Evolutionary conservation across 2,113 vertebrate genomes (phyloP).

Genomic region (Mungos mungo): DNA sequence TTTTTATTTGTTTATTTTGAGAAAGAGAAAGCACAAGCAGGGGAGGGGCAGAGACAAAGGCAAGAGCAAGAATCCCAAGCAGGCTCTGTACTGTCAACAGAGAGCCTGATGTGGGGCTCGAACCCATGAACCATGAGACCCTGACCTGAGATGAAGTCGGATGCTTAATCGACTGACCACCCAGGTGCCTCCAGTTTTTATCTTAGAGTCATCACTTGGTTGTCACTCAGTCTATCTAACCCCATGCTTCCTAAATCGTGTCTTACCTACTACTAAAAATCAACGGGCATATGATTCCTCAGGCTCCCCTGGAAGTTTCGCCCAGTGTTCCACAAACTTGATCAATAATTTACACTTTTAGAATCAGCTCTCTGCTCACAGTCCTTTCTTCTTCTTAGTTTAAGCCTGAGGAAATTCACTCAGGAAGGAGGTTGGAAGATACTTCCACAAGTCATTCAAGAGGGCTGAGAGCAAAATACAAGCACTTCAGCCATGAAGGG

Average conservation of each 20-base stretch:
- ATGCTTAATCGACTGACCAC: too few relatives aligned
- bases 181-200: background rate
- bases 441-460: background rate
- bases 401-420: background rate
- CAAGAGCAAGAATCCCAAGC: too few relatives aligned
- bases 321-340: background rate
- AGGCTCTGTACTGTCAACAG: too few relatives aligned
- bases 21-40: too few relatives aligned
- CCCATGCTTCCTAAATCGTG: background rate
- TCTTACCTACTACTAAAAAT: background rate
- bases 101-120: too few relatives aligned
- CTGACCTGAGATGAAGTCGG: too few relatives aligned
- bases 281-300: background rate
- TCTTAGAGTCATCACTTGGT: background rate
- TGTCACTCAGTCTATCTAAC: background rate
- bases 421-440: background rate
- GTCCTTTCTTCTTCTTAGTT: conserved; percentile 24
- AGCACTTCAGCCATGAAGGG: background rate
- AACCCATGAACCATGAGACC: too few relatives aligned
- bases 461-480: background rate
- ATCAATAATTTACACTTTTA: background rate
- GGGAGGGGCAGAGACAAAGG: too few relatives aligned
- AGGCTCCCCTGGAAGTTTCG: too few relatives aligned
- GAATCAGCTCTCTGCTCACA: background rate
- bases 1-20: too few relatives aligned